Conservation (phyloP, 2,888 invertebrate genomes). For the Athalia cordata region DNA sequence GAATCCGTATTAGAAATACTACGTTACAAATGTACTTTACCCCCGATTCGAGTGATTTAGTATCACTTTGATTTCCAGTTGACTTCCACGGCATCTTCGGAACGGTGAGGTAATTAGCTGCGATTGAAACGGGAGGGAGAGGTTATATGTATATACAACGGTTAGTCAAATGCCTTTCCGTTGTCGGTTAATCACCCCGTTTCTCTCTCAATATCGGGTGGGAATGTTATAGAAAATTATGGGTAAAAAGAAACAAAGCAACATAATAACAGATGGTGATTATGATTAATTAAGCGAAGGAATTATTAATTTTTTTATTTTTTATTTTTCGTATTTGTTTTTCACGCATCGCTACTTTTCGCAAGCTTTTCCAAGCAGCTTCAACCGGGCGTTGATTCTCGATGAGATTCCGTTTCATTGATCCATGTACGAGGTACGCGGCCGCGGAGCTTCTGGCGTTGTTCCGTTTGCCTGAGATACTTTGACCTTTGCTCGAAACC, state of each 20-base stretch:
- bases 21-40: too few species aligned
- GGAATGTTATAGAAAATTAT: not conserved
- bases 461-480: not conserved
- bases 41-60: too few species aligned
- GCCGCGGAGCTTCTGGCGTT: not conserved
- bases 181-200: not conserved
- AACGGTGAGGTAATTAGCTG: too few species aligned
- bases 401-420: constrained; percentile 42
- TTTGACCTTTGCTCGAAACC: constrained; percentile 17
- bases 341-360: not conserved
- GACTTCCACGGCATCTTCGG: too few species aligned
- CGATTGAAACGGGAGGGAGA: constrained; percentile 16
- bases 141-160: constrained; percentile 9
- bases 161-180: not conserved
- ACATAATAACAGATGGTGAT: too few species aligned
- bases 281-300: not conserved
- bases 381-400: constrained; percentile 5
- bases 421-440: constrained; percentile 20
- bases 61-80: too few species aligned
- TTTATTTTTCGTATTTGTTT: constrained; percentile 8
- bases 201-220: constrained; percentile 26
- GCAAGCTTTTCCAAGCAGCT: constrained; percentile 18
- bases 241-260: not conserved
- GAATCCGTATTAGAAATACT: too few species aligned
- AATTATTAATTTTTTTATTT: not conserved